Evolutionary conservation across 2,113 vertebrate genomes (phyloP), one percentile per base, ranked within the genome.

Genomic region (Corydoras maculifer): DNA sequence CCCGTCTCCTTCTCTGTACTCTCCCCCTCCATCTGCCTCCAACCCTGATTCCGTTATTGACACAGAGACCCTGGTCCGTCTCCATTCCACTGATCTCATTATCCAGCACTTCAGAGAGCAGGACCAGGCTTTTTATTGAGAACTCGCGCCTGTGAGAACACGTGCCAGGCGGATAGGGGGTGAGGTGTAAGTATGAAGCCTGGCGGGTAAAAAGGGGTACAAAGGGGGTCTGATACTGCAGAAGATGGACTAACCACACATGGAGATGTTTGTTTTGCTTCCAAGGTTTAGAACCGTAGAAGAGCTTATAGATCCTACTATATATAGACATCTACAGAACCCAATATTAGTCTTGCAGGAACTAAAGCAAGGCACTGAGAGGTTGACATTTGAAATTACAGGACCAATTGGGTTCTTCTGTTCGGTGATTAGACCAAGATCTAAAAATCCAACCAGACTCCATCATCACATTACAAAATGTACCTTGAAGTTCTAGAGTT

Each of bases 61-160:
- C 51, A 64, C 61, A 68, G 55, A 64, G 73, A 31, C 10, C 73
- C 77, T 58, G 25, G 55, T 72, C 55, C 68, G 65, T 69, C 35
- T 50, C 66, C 57, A 73, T 61, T 70, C 14, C 66, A 64, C 70
- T 51, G 68, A 58, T 77, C 49, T 81, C 75, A 73, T 68, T 43
- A 60, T 14, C n/a, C 31, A 14, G 58, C 76, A 75, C 48, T 65
- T 72, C 82, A 87, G 78, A 88, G 82, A 73, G 76, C 65, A 78
- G 11, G 50, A 79, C 74, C 74, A 60, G 85, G 77, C 76, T 86
- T 84, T 85, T 84, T 85, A 82, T 73, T 75, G 77, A 78, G 75
- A 76, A 85, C 84, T 84, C 81, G 82, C 80, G 82, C 79, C 80
- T 69, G 86, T 90, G 89, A 88, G 82, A 92, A 92, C 86, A 88